Evolutionary conservation across 1,140 invertebrate genomes (phyloP), one percentile per base, ranked within the genome.

Genomic region (Drosophila nasuta): DNA sequence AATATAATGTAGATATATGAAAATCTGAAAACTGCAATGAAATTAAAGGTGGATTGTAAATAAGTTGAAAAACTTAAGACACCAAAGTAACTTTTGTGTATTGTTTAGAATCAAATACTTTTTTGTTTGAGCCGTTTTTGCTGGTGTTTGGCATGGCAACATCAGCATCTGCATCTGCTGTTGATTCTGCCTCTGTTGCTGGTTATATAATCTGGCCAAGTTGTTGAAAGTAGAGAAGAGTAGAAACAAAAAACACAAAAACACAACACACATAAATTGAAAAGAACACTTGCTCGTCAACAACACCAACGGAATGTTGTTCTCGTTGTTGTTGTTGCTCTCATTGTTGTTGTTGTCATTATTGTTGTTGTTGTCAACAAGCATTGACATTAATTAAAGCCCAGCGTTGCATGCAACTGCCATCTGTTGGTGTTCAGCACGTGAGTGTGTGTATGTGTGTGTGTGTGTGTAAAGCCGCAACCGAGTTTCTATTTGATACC

Each of bases 341-440:
- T 11, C 45, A 17, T 8, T 57, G 43, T 13, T 74, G 25, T 33
- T 63, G 41, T 17, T 68, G 58, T 57, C 49, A 33, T 43, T n/a
- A 15, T 52, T 69, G 11, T 38, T 68, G 57, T 64, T 82, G 76
- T 79, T 87, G 79, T 86, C 82, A 82, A 86, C 82, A 86, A 87
- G 82, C 82, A 87, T 86, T 87, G 82, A 82, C 82, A 87, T 87
- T 87, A 87, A 87, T 87, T 87, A 87, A 87, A 87, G 79, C 68
- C 65, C 82, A 87, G 48, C 72, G 82, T 82, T 82, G 82, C 82
- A 87, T 87, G 79, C 79, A 49, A 77, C 77, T 68, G 67, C 52
- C 63, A 57, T 33, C 49, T 68, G 20, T 59, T 45, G 48, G 58
- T 73, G 41, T 58, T 59, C 25, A 30, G 48, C 11, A 33, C 33